These are phyloP conservation scores for Conchocele bisecta DNA, from an alignment of 2,888 invertebrate species.

Conservation along the genomic window DNA sequence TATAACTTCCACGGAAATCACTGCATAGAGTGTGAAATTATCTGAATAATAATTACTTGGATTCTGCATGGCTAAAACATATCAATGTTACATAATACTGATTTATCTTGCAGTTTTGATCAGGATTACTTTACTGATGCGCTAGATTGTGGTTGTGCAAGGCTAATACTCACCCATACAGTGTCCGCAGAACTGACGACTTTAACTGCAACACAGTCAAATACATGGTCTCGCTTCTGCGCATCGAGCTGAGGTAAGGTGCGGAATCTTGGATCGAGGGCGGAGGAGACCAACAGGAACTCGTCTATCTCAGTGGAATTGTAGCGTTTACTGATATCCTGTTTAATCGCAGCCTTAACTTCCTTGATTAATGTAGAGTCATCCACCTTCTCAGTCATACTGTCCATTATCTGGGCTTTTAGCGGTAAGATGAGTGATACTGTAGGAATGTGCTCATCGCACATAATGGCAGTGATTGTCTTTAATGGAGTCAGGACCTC, in stretches of 20 bases:
- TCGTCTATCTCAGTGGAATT: not conserved
- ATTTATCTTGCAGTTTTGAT: too few relatives aligned
- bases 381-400: not conserved
- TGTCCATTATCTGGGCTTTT: not conserved
- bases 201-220: too few relatives aligned
- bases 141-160: too few relatives aligned
- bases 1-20: too few relatives aligned
- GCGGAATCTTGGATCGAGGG: not conserved
- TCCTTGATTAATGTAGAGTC: not conserved
- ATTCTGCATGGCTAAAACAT: too few relatives aligned
- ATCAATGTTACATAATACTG: too few relatives aligned
- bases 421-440: not conserved
- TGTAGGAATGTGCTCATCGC: not conserved
- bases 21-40: too few relatives aligned
- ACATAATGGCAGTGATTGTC: not conserved
- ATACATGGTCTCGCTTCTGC: not conserved
- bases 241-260: not conserved
- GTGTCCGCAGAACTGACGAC: too few relatives aligned
- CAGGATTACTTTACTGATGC: too few relatives aligned
- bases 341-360: not conserved
- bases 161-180: too few relatives aligned
- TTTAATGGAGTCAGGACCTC: not conserved
- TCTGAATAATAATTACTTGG: too few relatives aligned
- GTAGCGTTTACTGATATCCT: not conserved
- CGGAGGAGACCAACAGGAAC: not conserved